Evolutionary conservation across 2,797 vertebrate genomes (phyloP).

Genomic region (Scarus forsteni): DNA sequence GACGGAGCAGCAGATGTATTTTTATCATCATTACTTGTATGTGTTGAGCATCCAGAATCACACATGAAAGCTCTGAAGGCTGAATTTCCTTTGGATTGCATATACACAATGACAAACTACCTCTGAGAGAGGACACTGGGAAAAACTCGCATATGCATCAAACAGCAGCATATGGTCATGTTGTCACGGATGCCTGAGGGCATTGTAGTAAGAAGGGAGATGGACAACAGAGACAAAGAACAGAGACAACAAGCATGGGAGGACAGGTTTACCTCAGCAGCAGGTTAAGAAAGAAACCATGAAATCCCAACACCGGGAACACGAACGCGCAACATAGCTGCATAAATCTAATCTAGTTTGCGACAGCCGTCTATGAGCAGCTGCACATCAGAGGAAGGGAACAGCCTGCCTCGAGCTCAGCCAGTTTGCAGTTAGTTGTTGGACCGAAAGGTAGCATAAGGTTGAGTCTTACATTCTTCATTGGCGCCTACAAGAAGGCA

Average conservation of each 20-base stretch:
- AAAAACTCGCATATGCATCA: slow-evolving; percentile 40
- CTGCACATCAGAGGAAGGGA: slow-evolving; percentile 50
- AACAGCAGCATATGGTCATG: slow-evolving; percentile 50
- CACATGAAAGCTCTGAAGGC: slow-evolving; percentile 39
- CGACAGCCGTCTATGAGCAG: slow-evolving; percentile 32
- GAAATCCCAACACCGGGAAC: slow-evolving; percentile 18
- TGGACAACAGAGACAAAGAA: slow-evolving; percentile 30
- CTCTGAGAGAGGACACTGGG: slow-evolving; percentile 19
- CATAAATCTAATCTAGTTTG: slow-evolving; percentile 36
- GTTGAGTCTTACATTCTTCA: slow-evolving; percentile 67
- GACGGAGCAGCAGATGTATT: slow-evolving; percentile 49
- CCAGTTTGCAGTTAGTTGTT: slow-evolving; percentile 52
- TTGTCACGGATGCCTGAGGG: slow-evolving; percentile 39
- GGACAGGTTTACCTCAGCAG: slow-evolving; percentile 13
- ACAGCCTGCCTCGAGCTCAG: slow-evolving; percentile 47
- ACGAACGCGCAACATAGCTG: slow-evolving; percentile 20
- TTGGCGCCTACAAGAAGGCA: slow-evolving; percentile 54
- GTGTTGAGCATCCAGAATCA: slow-evolving; percentile 39
- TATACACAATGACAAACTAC: slow-evolving; percentile 37
- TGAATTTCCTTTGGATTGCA: slow-evolving; percentile 37
- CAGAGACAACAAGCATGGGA: slow-evolving; percentile 23
- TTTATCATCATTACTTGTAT: slow-evolving; percentile 51
- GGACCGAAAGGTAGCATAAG: slow-evolving; percentile 62
- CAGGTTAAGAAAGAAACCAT: slow-evolving; percentile 6
- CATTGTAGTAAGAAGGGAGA: slow-evolving; percentile 30